Conservation (phyloP, 2,797 vertebrate species). For the Acanthurus tractus region DNA sequence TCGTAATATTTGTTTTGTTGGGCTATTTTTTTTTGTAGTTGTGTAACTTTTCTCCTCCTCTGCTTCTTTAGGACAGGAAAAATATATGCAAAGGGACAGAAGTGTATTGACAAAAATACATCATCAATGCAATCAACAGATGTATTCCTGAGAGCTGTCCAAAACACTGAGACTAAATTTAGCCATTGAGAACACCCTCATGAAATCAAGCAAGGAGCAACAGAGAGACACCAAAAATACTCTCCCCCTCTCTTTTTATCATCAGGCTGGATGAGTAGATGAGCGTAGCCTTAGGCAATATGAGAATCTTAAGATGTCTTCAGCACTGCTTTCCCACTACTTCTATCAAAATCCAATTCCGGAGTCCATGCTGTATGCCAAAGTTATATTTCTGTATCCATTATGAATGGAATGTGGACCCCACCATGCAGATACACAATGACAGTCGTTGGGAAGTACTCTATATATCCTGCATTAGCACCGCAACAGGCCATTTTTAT, state of each 20-base stretch:
- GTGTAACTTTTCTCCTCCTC: background rate
- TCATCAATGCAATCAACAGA: constrained; percentile 51
- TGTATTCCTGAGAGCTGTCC: constrained; percentile 38
- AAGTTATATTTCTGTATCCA: constrained; percentile 34
- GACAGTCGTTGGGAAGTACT: constrained; percentile 18
- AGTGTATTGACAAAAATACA: constrained; percentile 31
- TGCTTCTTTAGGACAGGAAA: background rate
- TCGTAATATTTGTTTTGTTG: no score
- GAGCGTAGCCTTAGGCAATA: constrained; percentile 38
- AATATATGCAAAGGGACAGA: constrained; percentile 1
- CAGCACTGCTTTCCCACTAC: constrained; percentile 2
- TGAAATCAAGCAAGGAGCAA: constrained; percentile 43
- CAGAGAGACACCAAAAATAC: constrained; percentile 12
- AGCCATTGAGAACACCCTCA: constrained; percentile 35
- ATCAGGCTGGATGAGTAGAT: constrained; percentile 23
- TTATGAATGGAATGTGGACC: constrained; percentile 29
- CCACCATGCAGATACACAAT: constrained; percentile 27
- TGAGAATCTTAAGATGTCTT: constrained; percentile 37
- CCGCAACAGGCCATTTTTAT: background rate
- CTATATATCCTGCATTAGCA: constrained; percentile 16
- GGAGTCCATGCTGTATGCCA: constrained; percentile 8
- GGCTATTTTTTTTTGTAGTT: no score
- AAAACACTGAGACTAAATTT: constrained; percentile 39
- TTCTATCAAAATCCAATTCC: constrained; percentile 36
- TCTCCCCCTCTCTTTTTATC: constrained; percentile 1